phyloP scores from a whole-genome alignment of 1,140 invertebrate genomes.

The Pseudomyrmex concolor region DNA sequence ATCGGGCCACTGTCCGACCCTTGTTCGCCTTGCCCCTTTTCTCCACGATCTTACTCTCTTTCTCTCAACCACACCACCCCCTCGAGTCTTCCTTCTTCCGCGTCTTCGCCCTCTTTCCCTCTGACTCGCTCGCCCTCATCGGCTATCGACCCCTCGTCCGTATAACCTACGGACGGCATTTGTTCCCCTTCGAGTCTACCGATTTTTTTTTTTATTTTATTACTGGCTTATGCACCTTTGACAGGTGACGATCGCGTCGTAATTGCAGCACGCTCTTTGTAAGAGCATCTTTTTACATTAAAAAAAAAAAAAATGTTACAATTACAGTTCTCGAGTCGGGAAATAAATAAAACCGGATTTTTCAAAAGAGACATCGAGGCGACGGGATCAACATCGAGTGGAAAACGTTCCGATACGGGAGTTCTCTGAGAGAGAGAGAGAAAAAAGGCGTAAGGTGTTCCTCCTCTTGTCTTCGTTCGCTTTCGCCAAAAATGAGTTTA shows the following conservation, averaged over 20 bases:
- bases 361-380: too few relatives aligned
- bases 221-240: conserved; percentile 25
- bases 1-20: conserved; percentile 73
- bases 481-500: conserved; percentile 41
- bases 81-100: conserved; percentile 21
- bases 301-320: neutral
- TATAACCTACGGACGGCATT: conserved; percentile 57
- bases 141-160: conserved; percentile 69
- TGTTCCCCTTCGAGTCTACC: conserved; percentile 58
- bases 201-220: conserved; percentile 68
- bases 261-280: conserved; percentile 11
- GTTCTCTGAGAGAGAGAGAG: too few relatives aligned
- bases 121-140: conserved; percentile 31
- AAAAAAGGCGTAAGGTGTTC: neutral
- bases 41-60: conserved; percentile 62
- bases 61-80: neutral
- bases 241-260: conserved; percentile 22
- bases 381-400: neutral
- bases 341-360: too few relatives aligned
- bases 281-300: neutral
- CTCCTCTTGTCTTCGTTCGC: neutral
- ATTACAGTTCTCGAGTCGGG: neutral
- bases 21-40: conserved; percentile 64
- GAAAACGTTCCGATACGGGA: neutral
- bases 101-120: conserved; percentile 1